A percentile compares a stretch with the other conserved stretches of the same genome.
phyloP scores from a whole-genome alignment of 1,140 invertebrate genomes.

The Pristionchus pacificus region DNA sequence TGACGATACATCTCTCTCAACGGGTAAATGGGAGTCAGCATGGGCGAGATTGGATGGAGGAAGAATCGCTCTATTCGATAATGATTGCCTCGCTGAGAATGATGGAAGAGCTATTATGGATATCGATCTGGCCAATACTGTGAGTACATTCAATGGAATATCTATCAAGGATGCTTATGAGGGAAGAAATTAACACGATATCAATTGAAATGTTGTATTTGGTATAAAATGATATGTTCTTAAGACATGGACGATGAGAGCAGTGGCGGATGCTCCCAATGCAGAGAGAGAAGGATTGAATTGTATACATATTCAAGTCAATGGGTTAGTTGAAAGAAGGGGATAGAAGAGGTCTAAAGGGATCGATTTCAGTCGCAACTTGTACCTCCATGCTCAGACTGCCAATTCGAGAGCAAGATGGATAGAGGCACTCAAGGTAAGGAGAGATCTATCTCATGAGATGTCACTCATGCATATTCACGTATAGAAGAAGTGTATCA shows the following conservation, averaged over 20 bases:
- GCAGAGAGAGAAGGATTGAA: background rate
- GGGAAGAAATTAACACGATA: too few relatives aligned
- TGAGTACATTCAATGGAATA: background rate
- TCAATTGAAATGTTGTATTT: too few relatives aligned
- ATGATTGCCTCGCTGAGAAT: background rate
- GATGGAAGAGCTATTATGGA: background rate
- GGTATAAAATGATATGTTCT: too few relatives aligned
- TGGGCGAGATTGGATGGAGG: background rate
- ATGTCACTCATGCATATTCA: too few relatives aligned
- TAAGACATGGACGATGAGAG: background rate
- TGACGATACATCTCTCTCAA: background rate
- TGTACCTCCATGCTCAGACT: background rate
- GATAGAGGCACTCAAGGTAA: background rate
- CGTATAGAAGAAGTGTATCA: too few relatives aligned
- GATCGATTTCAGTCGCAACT: background rate
- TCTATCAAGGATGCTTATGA: background rate
- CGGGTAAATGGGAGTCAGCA: background rate
- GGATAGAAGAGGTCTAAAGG: background rate
- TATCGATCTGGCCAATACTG: background rate
- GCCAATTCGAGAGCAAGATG: background rate
- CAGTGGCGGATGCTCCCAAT: background rate
- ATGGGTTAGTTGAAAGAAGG: background rate
- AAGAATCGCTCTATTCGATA: background rate
- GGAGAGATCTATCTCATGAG: too few relatives aligned
- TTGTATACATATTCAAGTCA: background rate